phyloP scores from a whole-genome alignment of 2,888 invertebrate species.

The Amaurobius ferox region DNA sequence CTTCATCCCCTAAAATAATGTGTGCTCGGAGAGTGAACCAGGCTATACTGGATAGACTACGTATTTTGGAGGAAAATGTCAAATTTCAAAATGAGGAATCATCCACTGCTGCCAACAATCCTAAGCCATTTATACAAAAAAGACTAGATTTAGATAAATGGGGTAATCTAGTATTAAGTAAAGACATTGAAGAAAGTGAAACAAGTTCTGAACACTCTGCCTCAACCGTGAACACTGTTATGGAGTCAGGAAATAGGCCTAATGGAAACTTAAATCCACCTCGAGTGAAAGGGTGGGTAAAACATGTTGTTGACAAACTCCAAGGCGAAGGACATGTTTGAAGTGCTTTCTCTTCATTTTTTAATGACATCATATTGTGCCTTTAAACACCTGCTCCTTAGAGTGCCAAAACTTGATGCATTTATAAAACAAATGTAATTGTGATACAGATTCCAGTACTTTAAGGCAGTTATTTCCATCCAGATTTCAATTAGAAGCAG shows the following conservation, averaged over 20 bases:
- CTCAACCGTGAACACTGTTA: conserved; percentile 77
- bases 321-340: conserved; percentile 78
- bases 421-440: conserved; percentile 35
- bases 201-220: conserved; percentile 78
- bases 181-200: conserved; percentile 76
- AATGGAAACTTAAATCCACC: conserved; percentile 66
- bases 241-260: conserved; percentile 75
- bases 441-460: background rate
- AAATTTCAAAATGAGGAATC: conserved; percentile 75
- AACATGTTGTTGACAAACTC: conserved; percentile 85
- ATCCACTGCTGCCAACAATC: conserved; percentile 74
- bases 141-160: conserved; percentile 77
- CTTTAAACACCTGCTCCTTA: conserved; percentile 38
- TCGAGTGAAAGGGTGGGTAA: conserved; percentile 83
- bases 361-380: conserved; percentile 29
- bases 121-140: conserved; percentile 77
- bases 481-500: background rate
- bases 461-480: conserved; percentile 9
- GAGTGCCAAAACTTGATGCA: conserved; percentile 53
- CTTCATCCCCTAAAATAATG: conserved; percentile 56
- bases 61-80: conserved; percentile 76
- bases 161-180: conserved; percentile 69
- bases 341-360: background rate
- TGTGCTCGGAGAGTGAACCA: conserved; percentile 65
- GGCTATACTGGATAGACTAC: conserved; percentile 76